phyloP scores from a whole-genome alignment of 2,888 invertebrate genomes.

The Cremastinae sp. region DNA sequence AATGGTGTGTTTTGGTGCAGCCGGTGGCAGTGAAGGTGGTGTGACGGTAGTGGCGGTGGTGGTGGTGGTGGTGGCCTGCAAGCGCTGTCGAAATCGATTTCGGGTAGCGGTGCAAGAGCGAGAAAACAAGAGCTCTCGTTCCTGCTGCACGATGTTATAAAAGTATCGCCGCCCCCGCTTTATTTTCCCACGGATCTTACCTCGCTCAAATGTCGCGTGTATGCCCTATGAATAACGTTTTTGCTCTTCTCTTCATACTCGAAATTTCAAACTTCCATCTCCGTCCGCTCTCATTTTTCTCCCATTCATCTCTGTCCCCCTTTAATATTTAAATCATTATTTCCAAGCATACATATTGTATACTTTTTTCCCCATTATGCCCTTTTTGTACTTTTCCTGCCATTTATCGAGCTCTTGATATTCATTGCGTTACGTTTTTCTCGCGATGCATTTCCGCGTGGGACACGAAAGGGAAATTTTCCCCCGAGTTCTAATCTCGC shows the following conservation, averaged over 20 bases:
- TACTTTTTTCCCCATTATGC: too few relatives aligned
- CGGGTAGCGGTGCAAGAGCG: conserved; percentile 53
- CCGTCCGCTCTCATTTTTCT: too few relatives aligned
- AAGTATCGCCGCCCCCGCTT: conserved; percentile 55
- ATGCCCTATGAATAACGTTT: conserved; percentile 9
- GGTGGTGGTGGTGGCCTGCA: conserved; percentile 64
- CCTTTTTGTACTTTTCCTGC: too few relatives aligned
- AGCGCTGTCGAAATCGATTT: conserved; percentile 66
- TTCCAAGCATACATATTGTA: too few relatives aligned
- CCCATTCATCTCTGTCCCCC: too few relatives aligned
- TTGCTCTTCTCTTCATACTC: not conserved
- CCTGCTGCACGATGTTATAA: conserved; percentile 28
- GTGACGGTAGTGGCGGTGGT: conserved; percentile 60
- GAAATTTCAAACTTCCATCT: too few relatives aligned
- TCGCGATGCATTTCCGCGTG: too few relatives aligned
- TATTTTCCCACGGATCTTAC: conserved; percentile 20
- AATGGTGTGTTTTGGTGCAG: conserved; percentile 63
- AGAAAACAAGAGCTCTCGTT: conserved; percentile 19
- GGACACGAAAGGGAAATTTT: too few relatives aligned
- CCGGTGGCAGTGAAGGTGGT: conserved; percentile 60
- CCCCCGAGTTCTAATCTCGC: too few relatives aligned
- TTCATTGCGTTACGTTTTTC: too few relatives aligned
- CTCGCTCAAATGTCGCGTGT: conserved; percentile 21
- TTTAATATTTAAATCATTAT: too few relatives aligned
- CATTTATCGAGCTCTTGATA: too few relatives aligned